Evolutionary conservation across 2,113 vertebrate species (phyloP), one percentile per base, ranked within the genome.

Genomic region (Phrynosoma platyrhinos): DNA sequence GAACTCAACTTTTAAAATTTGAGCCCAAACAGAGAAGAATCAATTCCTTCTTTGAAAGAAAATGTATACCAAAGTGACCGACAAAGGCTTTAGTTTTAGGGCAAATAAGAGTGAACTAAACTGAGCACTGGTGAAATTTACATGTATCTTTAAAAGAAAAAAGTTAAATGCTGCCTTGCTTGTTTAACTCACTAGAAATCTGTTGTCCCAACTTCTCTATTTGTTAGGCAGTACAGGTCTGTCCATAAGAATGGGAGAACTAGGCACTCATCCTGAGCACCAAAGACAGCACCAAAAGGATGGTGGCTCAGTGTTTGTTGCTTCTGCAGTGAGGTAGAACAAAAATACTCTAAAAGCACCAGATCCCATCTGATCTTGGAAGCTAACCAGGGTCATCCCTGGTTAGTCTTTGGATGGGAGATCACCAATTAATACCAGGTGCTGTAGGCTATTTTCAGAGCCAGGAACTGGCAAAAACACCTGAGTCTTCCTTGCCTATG

Each of bases 1-100:
- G 13, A 62, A 30, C 27, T 30, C 25, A 12, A n/a, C 68, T 71
- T 83, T 90, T 93, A 91, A 77, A 94, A 42, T 86, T 89, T 85
- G 47, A 40, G 53, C 82, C 87, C 79, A 89, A 47, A 85, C 62
- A 84, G 86, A 92, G 68, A 13, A 52, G 27, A n/a, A 76, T 92
- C 85, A 62, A 88, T 91, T 90, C 87, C 83, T 84, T 85, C 87
- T 81, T 20, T 30, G 77, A 86, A 92, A 93, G 36, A 87, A 90
- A 90, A 91, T 90, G 91, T 83, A 90, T 83, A 94, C 92, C 94
- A 91, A 93, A 95, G 90, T 92, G 92, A 94, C 92, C 96, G 92
- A 92, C 90, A 94, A 92, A 95, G 89, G 88, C 90, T 80, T 92
- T 82, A 90, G 82, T 91, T 89, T 85, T 74, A 86, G 84, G 77